Percentiles rank a stretch among this genome's conserved stretches.
phyloP scores from a whole-genome alignment of 2,888 invertebrate genomes.

The Rhagonycha fulva region DNA sequence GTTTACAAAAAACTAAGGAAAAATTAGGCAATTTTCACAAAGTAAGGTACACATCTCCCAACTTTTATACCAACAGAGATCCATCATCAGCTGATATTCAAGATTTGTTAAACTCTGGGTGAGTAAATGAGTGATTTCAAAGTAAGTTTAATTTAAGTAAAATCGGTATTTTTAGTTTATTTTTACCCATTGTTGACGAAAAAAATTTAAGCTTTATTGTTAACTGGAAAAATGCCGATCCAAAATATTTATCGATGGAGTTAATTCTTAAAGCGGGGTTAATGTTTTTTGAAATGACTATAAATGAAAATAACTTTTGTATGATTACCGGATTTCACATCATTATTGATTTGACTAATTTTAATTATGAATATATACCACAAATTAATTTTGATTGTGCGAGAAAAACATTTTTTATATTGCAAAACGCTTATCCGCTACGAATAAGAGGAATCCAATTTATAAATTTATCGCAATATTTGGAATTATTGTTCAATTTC shows the following conservation, averaged over 20 bases:
- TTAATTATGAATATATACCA: not conserved
- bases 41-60: conserved; percentile 61
- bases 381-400: not conserved
- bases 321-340: not conserved
- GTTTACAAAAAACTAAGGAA: conserved; percentile 59
- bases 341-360: not conserved
- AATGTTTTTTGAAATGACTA: not conserved
- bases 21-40: conserved; percentile 65
- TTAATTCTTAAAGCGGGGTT: not conserved
- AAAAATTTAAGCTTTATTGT: not conserved
- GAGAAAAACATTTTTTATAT: not conserved
- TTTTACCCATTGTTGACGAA: not conserved
- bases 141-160: not conserved
- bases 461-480: conserved; percentile 3
- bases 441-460: conserved; percentile 1
- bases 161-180: not conserved
- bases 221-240: not conserved
- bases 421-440: conserved; percentile 6
- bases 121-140: conserved; percentile 16
- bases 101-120: conserved; percentile 53
- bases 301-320: not conserved
- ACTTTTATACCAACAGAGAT: conserved; percentile 60
- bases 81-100: conserved; percentile 45
- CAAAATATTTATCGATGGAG: not conserved
- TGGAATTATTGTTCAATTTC: not conserved